Percentiles rank a stretch among this genome's conserved stretches.
Conservation (phyloP, 2,797 vertebrate genomes). For the Neostethus bicornis region DNA sequence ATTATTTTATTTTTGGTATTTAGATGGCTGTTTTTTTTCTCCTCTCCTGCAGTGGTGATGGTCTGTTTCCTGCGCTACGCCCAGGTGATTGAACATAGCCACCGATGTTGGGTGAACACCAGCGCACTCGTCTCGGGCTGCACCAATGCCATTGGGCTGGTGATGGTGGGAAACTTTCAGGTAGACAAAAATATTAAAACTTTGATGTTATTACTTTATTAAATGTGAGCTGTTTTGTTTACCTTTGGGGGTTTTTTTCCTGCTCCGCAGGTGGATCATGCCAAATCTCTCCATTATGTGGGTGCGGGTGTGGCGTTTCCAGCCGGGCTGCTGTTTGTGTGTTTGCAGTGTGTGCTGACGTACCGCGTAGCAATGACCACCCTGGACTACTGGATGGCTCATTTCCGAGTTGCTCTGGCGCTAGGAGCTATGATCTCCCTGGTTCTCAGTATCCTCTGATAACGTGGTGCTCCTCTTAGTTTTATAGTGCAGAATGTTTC, state of each 20-base stretch:
- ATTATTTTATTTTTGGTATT: not conserved
- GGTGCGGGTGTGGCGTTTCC: constrained; percentile 90
- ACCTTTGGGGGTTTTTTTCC: too few relatives aligned
- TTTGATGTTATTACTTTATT: too few relatives aligned
- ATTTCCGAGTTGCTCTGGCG: constrained; percentile 86
- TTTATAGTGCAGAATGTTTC: too few relatives aligned
- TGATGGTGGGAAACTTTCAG: constrained; percentile 95
- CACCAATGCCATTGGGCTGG: constrained; percentile 87
- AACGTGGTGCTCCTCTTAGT: not conserved
- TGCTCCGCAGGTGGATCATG: constrained; percentile 87
- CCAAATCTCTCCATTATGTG: constrained; percentile 91
- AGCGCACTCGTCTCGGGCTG: constrained; percentile 87
- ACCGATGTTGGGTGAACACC: constrained; percentile 89
- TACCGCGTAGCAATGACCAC: constrained; percentile 85
- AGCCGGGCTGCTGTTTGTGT: constrained; percentile 90
- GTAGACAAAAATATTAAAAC: too few relatives aligned
- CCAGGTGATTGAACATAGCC: constrained; percentile 90
- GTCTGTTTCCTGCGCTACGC: constrained; percentile 91
- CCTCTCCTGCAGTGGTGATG: constrained; percentile 83
- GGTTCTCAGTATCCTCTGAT: constrained; percentile 91
- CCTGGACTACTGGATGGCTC: constrained; percentile 90
- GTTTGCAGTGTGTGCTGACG: constrained; percentile 89
- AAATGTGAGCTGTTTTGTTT: too few relatives aligned
- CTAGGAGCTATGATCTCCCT: constrained; percentile 85
- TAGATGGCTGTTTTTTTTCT: not conserved